Evolutionary conservation across 2,888 invertebrate species (phyloP).

Genomic region (Celastrina argiolus): DNA sequence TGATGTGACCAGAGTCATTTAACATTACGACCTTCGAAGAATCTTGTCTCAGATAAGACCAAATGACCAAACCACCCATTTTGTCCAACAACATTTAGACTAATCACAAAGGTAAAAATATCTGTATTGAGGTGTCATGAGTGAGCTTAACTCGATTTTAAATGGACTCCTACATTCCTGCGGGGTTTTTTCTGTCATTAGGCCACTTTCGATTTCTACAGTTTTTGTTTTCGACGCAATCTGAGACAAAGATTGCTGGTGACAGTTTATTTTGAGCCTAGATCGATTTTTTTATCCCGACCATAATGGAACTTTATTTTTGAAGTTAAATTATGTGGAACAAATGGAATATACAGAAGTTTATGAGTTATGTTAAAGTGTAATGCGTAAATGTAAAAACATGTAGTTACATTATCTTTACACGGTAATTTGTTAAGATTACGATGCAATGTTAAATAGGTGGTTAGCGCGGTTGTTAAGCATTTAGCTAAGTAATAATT

Average conservation of each 20-base stretch:
- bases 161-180: conserved; percentile 32
- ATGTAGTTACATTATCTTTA: too few species aligned
- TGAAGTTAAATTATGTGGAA: conserved; percentile 1
- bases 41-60: conserved; percentile 2
- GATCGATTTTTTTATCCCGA: not conserved
- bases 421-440: too few species aligned
- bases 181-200: conserved; percentile 24
- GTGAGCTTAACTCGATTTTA: conserved; percentile 24
- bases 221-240: conserved; percentile 13
- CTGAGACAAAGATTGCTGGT: not conserved
- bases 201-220: conserved; percentile 28
- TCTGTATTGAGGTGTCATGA: conserved; percentile 17
- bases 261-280: conserved; percentile 14
- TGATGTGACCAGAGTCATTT: not conserved
- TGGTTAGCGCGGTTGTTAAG: too few species aligned
- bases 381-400: too few species aligned
- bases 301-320: not conserved
- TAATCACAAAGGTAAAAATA: conserved; percentile 4
- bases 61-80: conserved; percentile 18
- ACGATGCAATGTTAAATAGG: too few species aligned
- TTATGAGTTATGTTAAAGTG: not conserved
- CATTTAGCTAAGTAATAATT: too few species aligned
- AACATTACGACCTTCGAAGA: not conserved
- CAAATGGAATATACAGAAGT: not conserved
- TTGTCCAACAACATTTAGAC: conserved; percentile 4